Base-by-base conservation (phyloP, 2,888 invertebrate genomes). In the Oscheius sp. region DNA sequence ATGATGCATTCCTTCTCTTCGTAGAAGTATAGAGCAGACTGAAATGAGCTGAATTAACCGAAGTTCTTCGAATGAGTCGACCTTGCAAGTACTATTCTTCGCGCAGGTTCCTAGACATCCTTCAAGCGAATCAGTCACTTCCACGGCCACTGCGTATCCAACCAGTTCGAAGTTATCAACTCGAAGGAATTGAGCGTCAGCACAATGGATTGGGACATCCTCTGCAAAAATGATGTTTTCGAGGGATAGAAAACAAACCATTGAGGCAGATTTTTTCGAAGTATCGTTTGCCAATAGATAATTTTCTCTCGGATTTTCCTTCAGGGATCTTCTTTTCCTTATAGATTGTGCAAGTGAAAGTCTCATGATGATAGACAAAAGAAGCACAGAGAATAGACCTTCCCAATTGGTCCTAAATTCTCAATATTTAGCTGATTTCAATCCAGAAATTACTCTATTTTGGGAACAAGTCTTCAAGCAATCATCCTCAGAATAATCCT, bases 21-120 rank as follows among this genome's bases (percentile, higher is more conserved):
- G 65, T 86, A 83, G 77, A 85, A 86, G 76, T 80, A 86, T 82
- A 86, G 84, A 5, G 84, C 86, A 0, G 86, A 87, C 82, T 85
- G 63, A 69, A 69, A 25, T 10, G 2, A 31, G 20, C 15, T 23
- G n/a, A 29, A 2, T 27, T 50, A 25, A 17, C 33, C n/a, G n/a
- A n/a, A n/a, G 17, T 23, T 12, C 34, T n/a, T 0, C 17, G n/a
- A 20, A 6, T 34, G 15, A 10, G 48, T 34, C 25, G 45, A 81
- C 83, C 68, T 82, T 82, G 81, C 86, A 86, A 12, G 73, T 78
- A 23, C 53, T 46, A 63, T 84, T 80, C n/a, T 72, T 70, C 10
- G 84, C 73, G 70, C 86, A 86, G 37, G 78, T 69, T 31, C 73
- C 71, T n/a, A 84, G 75, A 71, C 86, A 86, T 2, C 80, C 81